Evolutionary conservation across 2,888 invertebrate genomes (phyloP).

Genomic region (Hecatera dysodea): DNA sequence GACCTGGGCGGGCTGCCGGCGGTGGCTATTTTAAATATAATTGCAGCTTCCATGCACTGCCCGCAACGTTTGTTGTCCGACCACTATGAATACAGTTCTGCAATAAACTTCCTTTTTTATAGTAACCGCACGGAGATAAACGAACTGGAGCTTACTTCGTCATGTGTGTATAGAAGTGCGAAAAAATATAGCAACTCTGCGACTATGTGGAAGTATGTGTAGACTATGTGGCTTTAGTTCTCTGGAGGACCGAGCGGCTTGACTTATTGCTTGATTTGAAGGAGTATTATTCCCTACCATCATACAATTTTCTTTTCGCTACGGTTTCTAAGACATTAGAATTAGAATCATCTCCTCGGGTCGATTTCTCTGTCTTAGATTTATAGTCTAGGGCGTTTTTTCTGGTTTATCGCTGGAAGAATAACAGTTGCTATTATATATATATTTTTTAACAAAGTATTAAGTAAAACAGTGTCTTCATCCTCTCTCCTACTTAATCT

Average conservation of each 20-base stretch:
- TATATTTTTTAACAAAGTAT: too few relatives aligned
- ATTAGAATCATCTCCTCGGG: conserved; percentile 4
- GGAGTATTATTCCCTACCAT: conserved; percentile 4
- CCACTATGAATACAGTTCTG: conserved; percentile 67
- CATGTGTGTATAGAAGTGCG: conserved; percentile 28
- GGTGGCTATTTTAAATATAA: conserved; percentile 78
- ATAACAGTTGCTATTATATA: too few relatives aligned
- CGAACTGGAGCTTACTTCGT: conserved; percentile 32
- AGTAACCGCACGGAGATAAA: conserved; percentile 52
- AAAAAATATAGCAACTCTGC: conserved; percentile 14
- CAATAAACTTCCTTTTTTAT: conserved; percentile 71
- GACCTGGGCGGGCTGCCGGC: conserved; percentile 72
- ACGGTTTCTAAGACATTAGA: conserved; percentile 7
- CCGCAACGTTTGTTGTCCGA: conserved; percentile 71
- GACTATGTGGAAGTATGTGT: background rate
- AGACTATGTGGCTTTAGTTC: conserved; percentile 12
- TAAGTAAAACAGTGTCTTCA: too few relatives aligned
- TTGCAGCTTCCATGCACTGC: conserved; percentile 70
- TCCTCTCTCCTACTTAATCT: too few relatives aligned
- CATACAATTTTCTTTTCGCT: conserved; percentile 27
- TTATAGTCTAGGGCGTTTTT: background rate
- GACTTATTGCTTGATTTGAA: conserved; percentile 20
- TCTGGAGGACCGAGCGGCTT: background rate
- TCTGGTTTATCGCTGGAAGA: background rate
- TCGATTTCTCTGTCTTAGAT: conserved; percentile 1